phyloP scores from a whole-genome alignment of 64 coral and sea anemone species.

The Actinia equina region DNA sequence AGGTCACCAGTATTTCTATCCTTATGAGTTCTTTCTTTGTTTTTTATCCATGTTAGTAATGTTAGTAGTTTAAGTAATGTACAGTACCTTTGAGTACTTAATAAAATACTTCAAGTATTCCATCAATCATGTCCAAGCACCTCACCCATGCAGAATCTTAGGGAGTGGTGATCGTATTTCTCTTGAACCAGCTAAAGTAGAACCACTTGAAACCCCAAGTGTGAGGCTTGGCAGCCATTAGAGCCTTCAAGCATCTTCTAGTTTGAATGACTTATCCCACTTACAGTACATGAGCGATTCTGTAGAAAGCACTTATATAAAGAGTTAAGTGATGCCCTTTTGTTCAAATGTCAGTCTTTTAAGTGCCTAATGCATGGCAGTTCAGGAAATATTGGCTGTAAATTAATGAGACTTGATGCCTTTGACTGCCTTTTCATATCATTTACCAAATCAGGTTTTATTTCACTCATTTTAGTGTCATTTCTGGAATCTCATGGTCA shows the following conservation, averaged over 20 bases:
- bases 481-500: not conserved
- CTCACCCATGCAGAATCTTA: not conserved
- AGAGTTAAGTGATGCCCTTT: not conserved
- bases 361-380: not conserved
- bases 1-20: not conserved
- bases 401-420: not conserved
- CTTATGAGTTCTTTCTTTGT: not conserved
- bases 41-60: not conserved
- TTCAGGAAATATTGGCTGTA: slow-evolving; percentile 10
- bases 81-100: not conserved
- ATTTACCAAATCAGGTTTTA: not conserved
- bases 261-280: slow-evolving; percentile 6
- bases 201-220: not conserved
- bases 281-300: not conserved
- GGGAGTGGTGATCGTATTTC: not conserved
- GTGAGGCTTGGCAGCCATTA: not conserved
- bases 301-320: slow-evolving; percentile 8
- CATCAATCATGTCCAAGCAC: not conserved
- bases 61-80: slow-evolving; percentile 7
- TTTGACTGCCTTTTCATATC: not conserved
- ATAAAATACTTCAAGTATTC: not conserved
- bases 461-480: not conserved
- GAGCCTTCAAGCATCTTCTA: slow-evolving; percentile 1
- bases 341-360: not conserved
- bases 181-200: not conserved